These are phyloP conservation scores for Decapterus maruadsi DNA, from an alignment of 2,797 vertebrate species.

Conservation along the genomic window DNA sequence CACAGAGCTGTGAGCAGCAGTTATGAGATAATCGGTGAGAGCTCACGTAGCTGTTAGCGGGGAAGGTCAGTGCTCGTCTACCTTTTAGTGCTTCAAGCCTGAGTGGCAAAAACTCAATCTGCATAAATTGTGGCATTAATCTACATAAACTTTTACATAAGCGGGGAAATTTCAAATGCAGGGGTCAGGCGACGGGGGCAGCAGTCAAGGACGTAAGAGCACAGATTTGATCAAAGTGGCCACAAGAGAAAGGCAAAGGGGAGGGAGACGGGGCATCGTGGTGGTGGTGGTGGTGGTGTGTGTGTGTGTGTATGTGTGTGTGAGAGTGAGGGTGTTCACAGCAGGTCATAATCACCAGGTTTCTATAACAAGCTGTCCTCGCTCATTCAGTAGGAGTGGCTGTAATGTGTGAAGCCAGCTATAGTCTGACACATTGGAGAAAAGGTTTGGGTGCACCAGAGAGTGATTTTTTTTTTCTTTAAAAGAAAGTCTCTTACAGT, in stretches of 20 bases:
- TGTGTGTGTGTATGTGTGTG: background rate
- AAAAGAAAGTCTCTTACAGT: background rate
- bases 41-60: slow-evolving; percentile 68
- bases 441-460: slow-evolving; percentile 17
- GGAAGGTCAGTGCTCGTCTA: slow-evolving; percentile 78
- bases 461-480: background rate
- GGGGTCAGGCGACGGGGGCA: slow-evolving; percentile 71
- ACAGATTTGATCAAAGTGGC: slow-evolving; percentile 78
- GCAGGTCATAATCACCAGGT: slow-evolving; percentile 68
- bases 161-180: slow-evolving; percentile 72
- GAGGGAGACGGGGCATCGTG: slow-evolving; percentile 23
- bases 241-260: slow-evolving; percentile 65
- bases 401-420: slow-evolving; percentile 34
- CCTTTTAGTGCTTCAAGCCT: slow-evolving; percentile 76
- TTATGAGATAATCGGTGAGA: slow-evolving; percentile 71
- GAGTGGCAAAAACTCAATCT: slow-evolving; percentile 79
- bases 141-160: slow-evolving; percentile 83
- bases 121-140: slow-evolving; percentile 83
- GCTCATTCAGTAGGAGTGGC: slow-evolving; percentile 55
- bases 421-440: slow-evolving; percentile 14
- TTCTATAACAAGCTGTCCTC: slow-evolving; percentile 67
- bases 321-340: slow-evolving; percentile 62
- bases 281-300: slow-evolving; percentile 9
- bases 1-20: slow-evolving; percentile 43
- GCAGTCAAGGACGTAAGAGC: slow-evolving; percentile 78